Base-by-base conservation (phyloP, 2,113 vertebrate genomes). In the Psittacula cyanocephala region DNA sequence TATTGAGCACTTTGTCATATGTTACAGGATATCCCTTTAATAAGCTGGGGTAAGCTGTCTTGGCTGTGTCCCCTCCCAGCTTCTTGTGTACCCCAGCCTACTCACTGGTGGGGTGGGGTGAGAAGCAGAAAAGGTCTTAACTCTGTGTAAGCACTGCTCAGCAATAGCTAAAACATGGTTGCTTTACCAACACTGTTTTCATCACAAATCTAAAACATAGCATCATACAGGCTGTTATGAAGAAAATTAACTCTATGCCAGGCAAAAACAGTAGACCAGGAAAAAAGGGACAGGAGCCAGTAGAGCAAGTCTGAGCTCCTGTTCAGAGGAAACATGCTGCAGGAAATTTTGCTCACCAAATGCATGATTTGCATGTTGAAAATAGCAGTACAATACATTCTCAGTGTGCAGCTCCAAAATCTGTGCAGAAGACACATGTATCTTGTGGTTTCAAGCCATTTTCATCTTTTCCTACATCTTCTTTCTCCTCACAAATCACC, bases 61-160 rank as follows among this genome's bases (percentile, higher is more conserved):
- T 2, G 0, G 29, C 69, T 50, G 23, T 69, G 55, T 50, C 62
- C 17, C 25, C n/a, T 75, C 46, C 12, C 17, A 63, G 4, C 25
- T 31, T 11, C 64, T 18, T 18, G 29, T 47, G 53, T 25, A 15
- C 44, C n/a, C 16, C 17, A 68, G 11, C 18, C 43, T 28, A 4
- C 47, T 62, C 12, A 0, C 55, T 81, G 62, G 4, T 7, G 3
- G 57, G 28, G 41, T 6, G 3, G 3, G 10, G 16, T 25, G 43
- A 60, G 50, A 18, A 55, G 24, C 20, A 65, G 47, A 39, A 47
- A 19, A 63, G 35, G 22, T 35, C 18, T 49, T 17, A 17, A 18
- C 6, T 23, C 27, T 68, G 35, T 57, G 23, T 68, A 1, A 74
- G 53, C 23, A 16, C 53, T 49, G 60, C 25, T 55, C 72, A 60